These are phyloP conservation scores for Pharmacophagus antenor DNA, from an alignment of 2,888 invertebrate genomes.

Conservation along the genomic window DNA sequence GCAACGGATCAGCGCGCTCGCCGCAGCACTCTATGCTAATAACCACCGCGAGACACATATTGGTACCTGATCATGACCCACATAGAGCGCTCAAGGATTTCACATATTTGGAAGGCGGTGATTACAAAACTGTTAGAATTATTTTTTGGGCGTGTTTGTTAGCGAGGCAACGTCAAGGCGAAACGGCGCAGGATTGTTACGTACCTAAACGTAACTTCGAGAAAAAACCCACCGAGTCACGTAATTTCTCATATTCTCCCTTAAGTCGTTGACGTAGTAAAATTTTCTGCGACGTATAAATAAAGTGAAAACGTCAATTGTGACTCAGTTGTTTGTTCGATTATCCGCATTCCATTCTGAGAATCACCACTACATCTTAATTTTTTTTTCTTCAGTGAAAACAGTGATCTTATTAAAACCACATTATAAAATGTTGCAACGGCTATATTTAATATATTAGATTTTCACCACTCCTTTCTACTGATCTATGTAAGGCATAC, in stretches of 20 bases:
- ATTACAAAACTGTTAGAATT: constrained; percentile 73
- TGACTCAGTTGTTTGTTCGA: constrained; percentile 34
- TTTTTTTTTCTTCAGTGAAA: constrained; percentile 30
- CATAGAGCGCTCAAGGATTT: constrained; percentile 78
- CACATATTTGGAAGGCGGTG: constrained; percentile 76
- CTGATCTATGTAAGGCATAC: constrained; percentile 48
- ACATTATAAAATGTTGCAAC: constrained; percentile 3
- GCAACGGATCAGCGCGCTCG: constrained; percentile 67
- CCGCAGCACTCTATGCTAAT: constrained; percentile 73
- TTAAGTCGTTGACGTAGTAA: constrained; percentile 13
- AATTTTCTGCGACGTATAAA: constrained; percentile 29
- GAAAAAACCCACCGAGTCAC: constrained; percentile 16
- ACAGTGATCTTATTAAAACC: constrained; percentile 38
- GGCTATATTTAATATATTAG: constrained; percentile 49
- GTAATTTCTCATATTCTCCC: constrained; percentile 5
- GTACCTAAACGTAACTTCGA: constrained; percentile 32
- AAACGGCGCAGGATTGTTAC: constrained; percentile 47
- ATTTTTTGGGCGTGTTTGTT: constrained; percentile 63
- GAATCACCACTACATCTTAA: constrained; percentile 13
- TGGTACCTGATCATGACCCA: constrained; percentile 78
- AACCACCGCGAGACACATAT: constrained; percentile 70
- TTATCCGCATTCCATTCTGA: constrained; percentile 36
- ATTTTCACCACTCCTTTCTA: constrained; percentile 73
- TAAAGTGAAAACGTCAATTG: constrained; percentile 32
- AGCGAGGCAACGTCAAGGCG: constrained; percentile 49